These are phyloP conservation scores for Chalcosyrphus nemorum DNA, from an alignment of 2,888 invertebrate genomes.

Conservation along the genomic window DNA sequence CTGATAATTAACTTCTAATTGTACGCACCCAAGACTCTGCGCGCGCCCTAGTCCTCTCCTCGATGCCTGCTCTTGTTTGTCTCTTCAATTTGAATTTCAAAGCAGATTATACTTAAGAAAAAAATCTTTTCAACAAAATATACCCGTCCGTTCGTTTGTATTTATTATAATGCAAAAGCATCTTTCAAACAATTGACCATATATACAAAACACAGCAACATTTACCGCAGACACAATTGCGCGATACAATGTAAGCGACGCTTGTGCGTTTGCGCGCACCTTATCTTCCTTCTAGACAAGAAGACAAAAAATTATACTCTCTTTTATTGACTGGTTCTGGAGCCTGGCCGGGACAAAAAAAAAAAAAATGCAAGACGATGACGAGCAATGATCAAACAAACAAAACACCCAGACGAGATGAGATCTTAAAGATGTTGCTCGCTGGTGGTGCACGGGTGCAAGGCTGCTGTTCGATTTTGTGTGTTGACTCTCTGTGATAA, in stretches of 20 bases:
- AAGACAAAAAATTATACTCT: constrained; percentile 18
- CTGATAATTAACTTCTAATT: constrained; percentile 55
- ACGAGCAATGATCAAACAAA: constrained; percentile 52
- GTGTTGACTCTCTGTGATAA: no score
- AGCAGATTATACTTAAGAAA: constrained; percentile 13
- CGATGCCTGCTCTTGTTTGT: constrained; percentile 12
- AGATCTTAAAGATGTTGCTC: constrained; percentile 15
- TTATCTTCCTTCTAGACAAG: constrained; percentile 3
- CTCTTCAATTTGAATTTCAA: constrained; percentile 40
- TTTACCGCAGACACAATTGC: constrained; percentile 27
- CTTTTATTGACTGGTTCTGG: not conserved
- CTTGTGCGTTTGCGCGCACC: constrained; percentile 19
- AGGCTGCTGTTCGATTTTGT: constrained; percentile 14
- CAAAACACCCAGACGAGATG: constrained; percentile 23
- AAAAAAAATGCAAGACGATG: constrained; percentile 47
- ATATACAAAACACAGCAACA: constrained; percentile 1
- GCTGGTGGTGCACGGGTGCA: not conserved
- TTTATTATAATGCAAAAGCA: not conserved
- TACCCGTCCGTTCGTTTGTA: not conserved
- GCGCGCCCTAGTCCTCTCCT: not conserved
- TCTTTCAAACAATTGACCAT: constrained; percentile 36
- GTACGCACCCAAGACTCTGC: constrained; percentile 40
- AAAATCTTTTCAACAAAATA: constrained; percentile 14
- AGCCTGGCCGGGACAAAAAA: no score
- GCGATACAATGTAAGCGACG: not conserved